Evolutionary conservation across 2,888 invertebrate genomes (phyloP).

Genomic region (Netelia virgata): DNA sequence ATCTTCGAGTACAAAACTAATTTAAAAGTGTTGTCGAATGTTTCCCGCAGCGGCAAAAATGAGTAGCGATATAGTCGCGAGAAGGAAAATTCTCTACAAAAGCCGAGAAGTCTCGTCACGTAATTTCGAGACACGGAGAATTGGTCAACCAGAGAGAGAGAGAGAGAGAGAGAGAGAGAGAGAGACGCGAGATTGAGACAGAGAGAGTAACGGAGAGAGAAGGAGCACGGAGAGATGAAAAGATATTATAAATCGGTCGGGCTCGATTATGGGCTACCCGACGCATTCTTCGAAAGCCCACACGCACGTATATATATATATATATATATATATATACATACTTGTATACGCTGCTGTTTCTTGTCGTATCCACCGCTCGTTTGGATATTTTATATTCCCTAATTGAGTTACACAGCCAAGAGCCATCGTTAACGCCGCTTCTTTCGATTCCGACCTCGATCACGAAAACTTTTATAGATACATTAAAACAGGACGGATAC

Average conservation of each 20-base stretch:
- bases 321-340: slow-evolving; percentile 8
- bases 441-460: slow-evolving; percentile 44
- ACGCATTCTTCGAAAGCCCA: slow-evolving; percentile 55
- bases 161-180: slow-evolving; percentile 4
- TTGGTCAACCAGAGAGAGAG: slow-evolving; percentile 33
- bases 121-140: slow-evolving; percentile 36
- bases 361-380: slow-evolving; percentile 38
- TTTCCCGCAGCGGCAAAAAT: background rate
- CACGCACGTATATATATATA: slow-evolving; percentile 17
- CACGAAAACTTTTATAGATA: slow-evolving; percentile 26
- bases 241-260: slow-evolving; percentile 60
- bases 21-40: slow-evolving; percentile 33
- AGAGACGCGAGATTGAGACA: slow-evolving; percentile 32
- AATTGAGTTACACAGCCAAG: slow-evolving; percentile 70
- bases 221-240: slow-evolving; percentile 31
- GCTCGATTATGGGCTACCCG: slow-evolving; percentile 63
- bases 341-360: slow-evolving; percentile 37
- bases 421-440: slow-evolving; percentile 51
- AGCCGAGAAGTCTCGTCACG: slow-evolving; percentile 43
- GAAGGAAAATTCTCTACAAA: slow-evolving; percentile 45
- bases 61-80: slow-evolving; percentile 12
- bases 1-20: slow-evolving; percentile 13
- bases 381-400: slow-evolving; percentile 66
- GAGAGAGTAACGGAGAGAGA: slow-evolving; percentile 2
- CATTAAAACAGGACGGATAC: background rate